Evolutionary conservation across 1,140 invertebrate species (phyloP).

Genomic region (Diuraphis noxia): DNA sequence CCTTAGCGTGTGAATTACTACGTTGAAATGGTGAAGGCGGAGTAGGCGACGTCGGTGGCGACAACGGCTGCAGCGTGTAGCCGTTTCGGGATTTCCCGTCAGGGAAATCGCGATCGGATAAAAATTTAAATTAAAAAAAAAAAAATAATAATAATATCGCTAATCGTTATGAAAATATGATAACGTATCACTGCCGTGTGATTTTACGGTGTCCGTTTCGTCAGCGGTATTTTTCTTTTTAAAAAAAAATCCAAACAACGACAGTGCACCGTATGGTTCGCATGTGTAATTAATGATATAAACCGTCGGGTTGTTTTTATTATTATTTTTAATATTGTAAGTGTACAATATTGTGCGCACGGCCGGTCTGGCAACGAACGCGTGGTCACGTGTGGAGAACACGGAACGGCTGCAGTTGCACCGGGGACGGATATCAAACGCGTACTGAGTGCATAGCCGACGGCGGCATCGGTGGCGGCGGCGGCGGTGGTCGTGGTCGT

Average conservation of each 20-base stretch:
- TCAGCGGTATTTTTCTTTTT: background rate
- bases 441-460: background rate
- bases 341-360: background rate
- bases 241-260: background rate
- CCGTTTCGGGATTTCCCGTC: background rate
- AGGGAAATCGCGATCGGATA: background rate
- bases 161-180: background rate
- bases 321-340: background rate
- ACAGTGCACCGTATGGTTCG: background rate
- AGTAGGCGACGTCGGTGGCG: background rate
- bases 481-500: no score
- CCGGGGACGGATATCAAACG: conserved; percentile 13
- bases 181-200: background rate
- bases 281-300: background rate
- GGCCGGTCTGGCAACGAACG: background rate
- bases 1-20: background rate
- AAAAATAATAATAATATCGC: background rate
- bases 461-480: background rate
- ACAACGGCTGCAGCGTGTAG: conserved; percentile 10
- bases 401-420: background rate
- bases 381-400: background rate
- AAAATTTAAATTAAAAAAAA: background rate
- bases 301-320: background rate
- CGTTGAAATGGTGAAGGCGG: background rate
- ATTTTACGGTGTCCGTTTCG: background rate